Evolutionary conservation across 2,888 invertebrate species (phyloP), one percentile per base, ranked within the genome.

Genomic region (Cartodere bifasciata): DNA sequence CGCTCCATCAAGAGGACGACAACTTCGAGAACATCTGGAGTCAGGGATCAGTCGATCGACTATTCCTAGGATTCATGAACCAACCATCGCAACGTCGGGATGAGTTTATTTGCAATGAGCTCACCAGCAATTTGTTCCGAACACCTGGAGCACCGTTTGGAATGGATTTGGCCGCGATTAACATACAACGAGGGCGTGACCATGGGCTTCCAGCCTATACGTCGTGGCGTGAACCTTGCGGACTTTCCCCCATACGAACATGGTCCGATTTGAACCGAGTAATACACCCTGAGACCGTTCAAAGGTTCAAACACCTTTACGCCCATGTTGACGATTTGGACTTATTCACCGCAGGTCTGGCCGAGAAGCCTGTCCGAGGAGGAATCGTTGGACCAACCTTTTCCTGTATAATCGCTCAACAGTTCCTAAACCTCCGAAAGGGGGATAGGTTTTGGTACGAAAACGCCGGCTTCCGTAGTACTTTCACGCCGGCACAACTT

Each of bases 371-470:
- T 0, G 77, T 88, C 0, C 62, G 74, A 0, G 81, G 81, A 1
- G 86, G 83, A 1, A 58, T 87, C 2, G 82, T 88, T 0, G 88
- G 88, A 1, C 86, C 87, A 0, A 84, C 85, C 0, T 86, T 88
- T 46, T 84, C 84, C 15, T 90, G 88, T 50, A 81, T 90, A 32
- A 79, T 88, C 25, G 87, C 84, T 0, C 83, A 84, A 47, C 86
- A 87, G 56, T 88, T 88, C 50, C 67, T 73, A 6, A 80, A 81
- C 49, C 60, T 84, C 1, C 70, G 83, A 1, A 75, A 73, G 51
- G 84, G 84, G 9, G 82, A 84, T 53, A 63, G 82, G 35, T 83
- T 84, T 54, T 83, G 83, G 83, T 85, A 83, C 48, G 88, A 88
- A 57, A 86, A 86, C 51, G 71, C 73, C 2, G 72, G 70, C 3